Evolutionary conservation across 2,113 vertebrate species (phyloP).

Genomic region (Heterotis niloticus): DNA sequence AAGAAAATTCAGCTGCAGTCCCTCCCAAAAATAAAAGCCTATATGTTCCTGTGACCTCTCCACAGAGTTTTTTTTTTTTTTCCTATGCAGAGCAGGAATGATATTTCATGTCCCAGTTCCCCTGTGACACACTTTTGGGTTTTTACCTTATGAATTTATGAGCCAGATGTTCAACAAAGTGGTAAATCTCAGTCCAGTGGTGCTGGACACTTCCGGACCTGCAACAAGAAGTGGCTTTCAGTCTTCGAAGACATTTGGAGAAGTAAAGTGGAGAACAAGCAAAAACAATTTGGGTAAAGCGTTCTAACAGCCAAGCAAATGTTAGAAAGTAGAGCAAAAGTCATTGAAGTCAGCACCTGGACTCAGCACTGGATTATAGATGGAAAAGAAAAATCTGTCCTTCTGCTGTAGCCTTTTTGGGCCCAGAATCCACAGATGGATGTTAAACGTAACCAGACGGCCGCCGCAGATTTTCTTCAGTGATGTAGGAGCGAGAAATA

Average conservation of each 20-base stretch:
- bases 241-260: neutral
- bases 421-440: neutral
- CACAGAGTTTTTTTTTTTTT: neutral
- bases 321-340: neutral
- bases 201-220: slow-evolving; percentile 96
- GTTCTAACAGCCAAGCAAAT: neutral
- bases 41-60: neutral
- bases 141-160: slow-evolving; percentile 92
- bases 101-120: neutral
- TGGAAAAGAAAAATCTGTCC: neutral
- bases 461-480: too few species aligned
- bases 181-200: slow-evolving; percentile 96
- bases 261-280: neutral
- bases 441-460: neutral
- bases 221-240: slow-evolving; percentile 39
- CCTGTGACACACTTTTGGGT: neutral
- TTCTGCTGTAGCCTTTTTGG: neutral
- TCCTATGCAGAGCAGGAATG: neutral
- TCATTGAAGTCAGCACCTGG: too few species aligned
- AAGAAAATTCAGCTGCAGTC: too few species aligned
- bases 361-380: neutral
- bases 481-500: neutral
- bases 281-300: too few species aligned
- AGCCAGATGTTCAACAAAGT: slow-evolving; percentile 91
- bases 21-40: neutral